Evolutionary conservation across 2,888 invertebrate genomes (phyloP), one percentile per base, ranked within the genome.

Genomic region (Heliothis peltigera): DNA sequence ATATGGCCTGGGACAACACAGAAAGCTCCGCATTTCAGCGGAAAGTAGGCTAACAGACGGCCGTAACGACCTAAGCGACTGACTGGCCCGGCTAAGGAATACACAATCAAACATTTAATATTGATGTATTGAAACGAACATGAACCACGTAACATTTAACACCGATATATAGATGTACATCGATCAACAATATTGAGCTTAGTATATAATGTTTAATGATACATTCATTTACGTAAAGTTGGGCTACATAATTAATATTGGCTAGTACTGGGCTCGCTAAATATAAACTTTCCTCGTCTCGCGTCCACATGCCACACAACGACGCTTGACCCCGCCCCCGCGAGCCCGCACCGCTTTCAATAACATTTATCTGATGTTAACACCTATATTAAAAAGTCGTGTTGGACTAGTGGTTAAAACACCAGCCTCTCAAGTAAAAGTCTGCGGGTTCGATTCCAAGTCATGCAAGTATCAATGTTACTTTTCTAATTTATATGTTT

Each of bases 151-250:
- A 68, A 80, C 71, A 75, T 75, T 60, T 44, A 79, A 82, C 77
- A 83, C 51, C 63, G 60, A 82, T 65, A 75, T 49, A 69, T 52
- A 71, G 72, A 66, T 75, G 66, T 71, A 84, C 84, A 84, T 77
- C 71, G 77, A 83, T 79, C 55, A 43, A 84, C 81, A 78, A 83
- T 81, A 83, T 70, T 63, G 64, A 83, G 62, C 28, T 51, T 63
- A 77, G 52, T 69, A 70, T 48, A 51, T 47, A 59, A 44, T 43
- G 55, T 59, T 68, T 76, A 72, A 72, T 76, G 61, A 73, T 68
- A 76, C 60, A 65, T 68, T 70, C 15, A 67, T 51, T 61, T 63
- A 53, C 49, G 61, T 61, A 28, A 64, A n/a, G 48, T 46, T 49
- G 64, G 54, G 42, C 10, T 65, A 69, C 62, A 78, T 28, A 17